These are phyloP conservation scores for Lasiurus borealis DNA, from an alignment of 2,113 vertebrate genomes.

Conservation along the genomic window DNA sequence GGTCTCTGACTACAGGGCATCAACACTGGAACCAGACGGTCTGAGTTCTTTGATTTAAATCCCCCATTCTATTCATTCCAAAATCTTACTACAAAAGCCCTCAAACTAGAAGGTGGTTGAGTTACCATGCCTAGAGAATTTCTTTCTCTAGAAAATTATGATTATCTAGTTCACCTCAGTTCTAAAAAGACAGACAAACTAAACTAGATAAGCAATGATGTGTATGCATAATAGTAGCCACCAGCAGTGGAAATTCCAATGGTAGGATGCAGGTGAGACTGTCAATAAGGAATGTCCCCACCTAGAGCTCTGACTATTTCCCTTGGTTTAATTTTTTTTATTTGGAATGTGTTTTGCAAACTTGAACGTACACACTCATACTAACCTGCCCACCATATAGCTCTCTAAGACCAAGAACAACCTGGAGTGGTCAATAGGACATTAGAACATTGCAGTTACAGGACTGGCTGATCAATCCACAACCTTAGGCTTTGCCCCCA, in stretches of 20 bases:
- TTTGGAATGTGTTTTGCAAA: background rate
- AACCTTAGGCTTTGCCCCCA: background rate
- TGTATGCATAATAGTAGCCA: background rate
- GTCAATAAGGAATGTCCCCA: background rate
- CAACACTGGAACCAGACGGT: background rate
- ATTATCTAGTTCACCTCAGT: background rate
- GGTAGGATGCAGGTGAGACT: background rate
- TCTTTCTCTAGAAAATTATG: background rate
- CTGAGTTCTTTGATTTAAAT: background rate
- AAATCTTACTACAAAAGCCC: background rate
- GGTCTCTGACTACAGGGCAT: background rate
- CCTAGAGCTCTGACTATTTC: background rate
- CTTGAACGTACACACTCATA: background rate
- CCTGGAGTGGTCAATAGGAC: background rate
- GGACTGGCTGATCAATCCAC: background rate
- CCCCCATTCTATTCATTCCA: background rate
- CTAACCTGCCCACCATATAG: background rate
- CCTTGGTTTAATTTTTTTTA: background rate
- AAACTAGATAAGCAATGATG: background rate
- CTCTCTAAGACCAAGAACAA: background rate
- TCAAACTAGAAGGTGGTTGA: background rate
- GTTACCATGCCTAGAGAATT: background rate
- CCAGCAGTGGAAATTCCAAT: background rate
- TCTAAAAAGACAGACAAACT: conserved; percentile 8
- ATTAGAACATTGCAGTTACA: background rate